Evolutionary conservation across 2,113 vertebrate genomes (phyloP).

Genomic region (Furnarius figulus): DNA sequence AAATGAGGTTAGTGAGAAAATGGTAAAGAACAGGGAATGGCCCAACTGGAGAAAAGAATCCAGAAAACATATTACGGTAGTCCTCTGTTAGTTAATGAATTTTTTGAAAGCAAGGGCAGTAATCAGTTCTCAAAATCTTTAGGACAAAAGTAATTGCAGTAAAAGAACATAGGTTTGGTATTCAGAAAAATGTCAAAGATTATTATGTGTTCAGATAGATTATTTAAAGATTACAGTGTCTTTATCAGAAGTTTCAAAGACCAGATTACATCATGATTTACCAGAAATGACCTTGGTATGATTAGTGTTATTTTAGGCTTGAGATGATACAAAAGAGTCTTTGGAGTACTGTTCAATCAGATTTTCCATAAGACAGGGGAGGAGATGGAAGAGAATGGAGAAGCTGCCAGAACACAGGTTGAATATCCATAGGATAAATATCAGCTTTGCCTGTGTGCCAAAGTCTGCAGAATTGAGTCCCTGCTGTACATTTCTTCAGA

Average conservation of each 20-base stretch:
- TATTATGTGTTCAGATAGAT: neutral
- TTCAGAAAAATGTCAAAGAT: neutral
- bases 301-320: neutral
- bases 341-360: neutral
- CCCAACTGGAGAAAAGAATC: neutral
- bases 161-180: neutral
- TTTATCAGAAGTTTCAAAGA: neutral
- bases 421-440: neutral
- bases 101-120: neutral
- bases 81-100: neutral
- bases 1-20: fast-evolving
- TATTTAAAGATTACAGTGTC: neutral
- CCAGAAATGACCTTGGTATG: neutral
- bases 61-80: neutral
- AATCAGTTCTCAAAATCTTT: neutral
- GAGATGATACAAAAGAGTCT: neutral
- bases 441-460: neutral
- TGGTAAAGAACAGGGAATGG: neutral
- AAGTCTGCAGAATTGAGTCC: neutral
- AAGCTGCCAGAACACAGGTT: neutral
- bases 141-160: neutral
- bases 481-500: neutral
- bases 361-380: neutral
- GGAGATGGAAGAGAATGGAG: neutral
- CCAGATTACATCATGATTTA: neutral